These are phyloP conservation scores for Tetramorium simillimum DNA, from an alignment of 1,140 invertebrate species.

Conservation along the genomic window DNA sequence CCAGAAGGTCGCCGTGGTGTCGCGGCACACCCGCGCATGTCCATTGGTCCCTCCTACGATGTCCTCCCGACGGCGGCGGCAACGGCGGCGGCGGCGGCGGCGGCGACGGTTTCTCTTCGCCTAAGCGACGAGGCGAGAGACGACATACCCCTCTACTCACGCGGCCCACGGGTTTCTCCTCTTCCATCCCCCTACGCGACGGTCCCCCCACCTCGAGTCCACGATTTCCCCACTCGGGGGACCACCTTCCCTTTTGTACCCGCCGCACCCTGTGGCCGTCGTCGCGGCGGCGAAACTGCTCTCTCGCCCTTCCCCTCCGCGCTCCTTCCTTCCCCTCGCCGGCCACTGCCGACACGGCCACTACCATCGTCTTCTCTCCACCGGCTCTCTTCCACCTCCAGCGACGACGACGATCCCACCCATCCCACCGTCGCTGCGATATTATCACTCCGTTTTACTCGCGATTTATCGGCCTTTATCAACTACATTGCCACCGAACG, in stretches of 20 bases:
- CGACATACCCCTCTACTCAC: slow-evolving; percentile 35
- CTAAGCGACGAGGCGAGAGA: slow-evolving; percentile 49
- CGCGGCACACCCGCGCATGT: slow-evolving; percentile 85
- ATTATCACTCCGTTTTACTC: slow-evolving; percentile 84
- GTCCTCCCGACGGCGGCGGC: slow-evolving; percentile 68
- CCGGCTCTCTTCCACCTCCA: slow-evolving; percentile 52
- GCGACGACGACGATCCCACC: slow-evolving; percentile 49
- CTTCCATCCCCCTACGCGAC: slow-evolving; percentile 24
- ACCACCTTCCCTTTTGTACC: slow-evolving; percentile 62
- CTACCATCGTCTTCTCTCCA: slow-evolving; percentile 56
- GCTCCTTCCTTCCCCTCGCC: neutral
- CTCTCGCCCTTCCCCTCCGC: neutral
- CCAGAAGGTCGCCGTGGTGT: slow-evolving; percentile 85
- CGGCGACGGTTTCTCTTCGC: slow-evolving; percentile 53
- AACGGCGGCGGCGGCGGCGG: slow-evolving; percentile 44
- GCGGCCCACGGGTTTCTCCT: slow-evolving; percentile 29
- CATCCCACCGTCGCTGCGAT: slow-evolving; percentile 74
- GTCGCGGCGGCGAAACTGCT: slow-evolving; percentile 54
- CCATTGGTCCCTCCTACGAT: slow-evolving; percentile 84
- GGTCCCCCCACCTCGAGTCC: slow-evolving; percentile 5
- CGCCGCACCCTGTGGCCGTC: slow-evolving; percentile 43
- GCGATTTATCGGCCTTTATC: slow-evolving; percentile 85
- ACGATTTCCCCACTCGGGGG: slow-evolving; percentile 47
- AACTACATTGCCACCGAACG: slow-evolving; percentile 80
- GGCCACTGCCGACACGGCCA: slow-evolving; percentile 36